phyloP scores from a whole-genome alignment of 2,888 invertebrate genomes.

The Andrena bucephala region DNA sequence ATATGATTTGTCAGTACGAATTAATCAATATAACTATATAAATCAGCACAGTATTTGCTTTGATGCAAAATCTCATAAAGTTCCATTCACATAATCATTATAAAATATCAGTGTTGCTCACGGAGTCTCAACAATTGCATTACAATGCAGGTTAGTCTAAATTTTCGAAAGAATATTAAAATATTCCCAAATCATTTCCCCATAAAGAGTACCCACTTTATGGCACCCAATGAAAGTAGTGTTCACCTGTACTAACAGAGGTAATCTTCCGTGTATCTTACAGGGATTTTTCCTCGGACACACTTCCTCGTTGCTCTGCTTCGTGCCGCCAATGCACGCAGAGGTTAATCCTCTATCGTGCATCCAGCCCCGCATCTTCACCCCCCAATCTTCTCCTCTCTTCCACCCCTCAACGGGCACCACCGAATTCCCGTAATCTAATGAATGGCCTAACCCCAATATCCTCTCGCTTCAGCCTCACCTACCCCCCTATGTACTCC shows the following conservation, averaged over 20 bases:
- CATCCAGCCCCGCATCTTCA: slow-evolving; percentile 67
- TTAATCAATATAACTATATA: too few species aligned
- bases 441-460: slow-evolving; percentile 80
- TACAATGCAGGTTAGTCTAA: too few species aligned
- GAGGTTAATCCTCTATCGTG: slow-evolving; percentile 72
- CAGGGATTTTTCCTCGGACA: slow-evolving; percentile 68
- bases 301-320: slow-evolving; percentile 70
- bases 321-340: slow-evolving; percentile 69
- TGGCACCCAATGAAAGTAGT: background rate
- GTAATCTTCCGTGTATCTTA: slow-evolving; percentile 40
- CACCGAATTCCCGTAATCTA: slow-evolving; percentile 82
- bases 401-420: slow-evolving; percentile 63
- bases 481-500: slow-evolving; percentile 62
- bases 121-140: too few species aligned
- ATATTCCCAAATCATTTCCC: background rate
- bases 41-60: too few species aligned
- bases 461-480: slow-evolving; percentile 75
- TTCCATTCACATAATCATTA: too few species aligned
- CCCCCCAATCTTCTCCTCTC: slow-evolving; percentile 46
- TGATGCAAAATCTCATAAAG: too few species aligned
- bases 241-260: slow-evolving; percentile 28
- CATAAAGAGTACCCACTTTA: background rate
- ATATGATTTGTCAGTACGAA: background rate
- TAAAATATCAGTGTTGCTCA: too few species aligned
- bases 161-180: too few species aligned